Evolutionary conservation across 1,140 invertebrate species (phyloP), one percentile per base, ranked within the genome.

Genomic region (Euura lappo): DNA sequence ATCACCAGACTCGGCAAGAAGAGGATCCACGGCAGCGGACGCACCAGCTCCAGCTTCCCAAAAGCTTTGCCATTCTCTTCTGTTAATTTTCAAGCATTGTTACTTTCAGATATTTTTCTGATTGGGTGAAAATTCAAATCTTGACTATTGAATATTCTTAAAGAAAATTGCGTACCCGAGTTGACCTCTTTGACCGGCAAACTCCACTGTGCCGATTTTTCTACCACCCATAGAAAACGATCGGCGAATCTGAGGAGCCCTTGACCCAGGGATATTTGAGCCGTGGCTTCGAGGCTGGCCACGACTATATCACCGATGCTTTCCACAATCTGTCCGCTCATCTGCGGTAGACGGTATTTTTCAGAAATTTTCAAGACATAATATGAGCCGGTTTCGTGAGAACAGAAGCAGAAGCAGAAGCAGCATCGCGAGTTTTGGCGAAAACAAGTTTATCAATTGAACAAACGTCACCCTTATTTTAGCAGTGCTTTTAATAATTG

Each of bases 171-270:
- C 43, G 76, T 76, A 83, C 82, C 78, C 47, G 69, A n/a, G 5
- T 8, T 43, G 0, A 75, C 45, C 70, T 84, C 80, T 4, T 79
- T 70, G 6, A 47, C 3, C 0, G 90, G 90, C 28, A 91, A 82
- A 28, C 90, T 89, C 91, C 91, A 91, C 76, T 89, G 84, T 0
- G 89, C 85, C 6, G 88, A 87, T 75, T 91, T 90, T 75, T 91
- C 90, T 2, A 90, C 71, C 2, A 88, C 79, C 87, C 87, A 89
- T 0, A 91, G 79, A 4, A 83, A 82, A 2, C 85, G 85, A 76
- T 91, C 90, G 7, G 86, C 10, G 5, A 88, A 70, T 71, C 83
- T 86, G 6, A 91, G 78, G 13, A 85, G 68, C 1, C 79, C 77
- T 77, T 91, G 89, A 0, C 90, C 89, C 3, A 90, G 7, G 2